Percentiles rank a stretch among this genome's conserved stretches.
Evolutionary conservation across 2,888 invertebrate species (phyloP).

Genomic region (Tachina grossa): DNA sequence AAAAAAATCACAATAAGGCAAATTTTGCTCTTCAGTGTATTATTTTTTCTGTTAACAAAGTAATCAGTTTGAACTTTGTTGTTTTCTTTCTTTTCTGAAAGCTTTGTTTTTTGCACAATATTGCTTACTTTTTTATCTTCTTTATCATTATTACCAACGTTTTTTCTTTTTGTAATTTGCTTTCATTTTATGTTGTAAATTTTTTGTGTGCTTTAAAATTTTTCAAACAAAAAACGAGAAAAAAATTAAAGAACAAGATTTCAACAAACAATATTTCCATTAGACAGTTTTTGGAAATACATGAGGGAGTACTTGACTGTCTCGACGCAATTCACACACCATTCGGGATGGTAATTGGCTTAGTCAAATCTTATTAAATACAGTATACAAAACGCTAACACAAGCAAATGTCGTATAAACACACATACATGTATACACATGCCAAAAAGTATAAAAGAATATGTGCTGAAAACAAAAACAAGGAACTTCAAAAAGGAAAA

Average conservation of each 20-base stretch:
- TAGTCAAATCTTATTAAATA: constrained; percentile 72
- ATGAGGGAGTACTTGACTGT: constrained; percentile 54
- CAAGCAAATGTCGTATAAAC: neutral
- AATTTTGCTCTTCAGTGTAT: neutral
- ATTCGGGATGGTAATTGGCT: constrained; percentile 72
- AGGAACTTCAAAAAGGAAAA: constrained; percentile 27
- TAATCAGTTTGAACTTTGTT: constrained; percentile 39
- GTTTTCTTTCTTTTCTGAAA: constrained; percentile 5
- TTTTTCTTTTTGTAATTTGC: neutral
- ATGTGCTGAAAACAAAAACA: constrained; percentile 25
- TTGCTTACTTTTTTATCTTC: neutral
- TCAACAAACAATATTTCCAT: constrained; percentile 55
- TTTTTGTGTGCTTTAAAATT: constrained; percentile 5
- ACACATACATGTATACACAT: neutral
- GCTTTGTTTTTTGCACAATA: constrained; percentile 7
- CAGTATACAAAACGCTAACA: constrained; percentile 46
- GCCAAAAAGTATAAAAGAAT: neutral
- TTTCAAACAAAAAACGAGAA: constrained; percentile 4
- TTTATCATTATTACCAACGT: constrained; percentile 4
- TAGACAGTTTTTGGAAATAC: constrained; percentile 63
- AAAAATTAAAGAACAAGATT: constrained; percentile 22
- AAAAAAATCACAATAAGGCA: neutral
- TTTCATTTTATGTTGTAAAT: constrained; percentile 18
- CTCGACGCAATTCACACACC: constrained; percentile 72
- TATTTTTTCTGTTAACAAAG: neutral